Percentiles rank a stretch among this genome's conserved stretches.
Conservation (phyloP, 1,140 invertebrate genomes). For the Caenorhabditis brenneri region DNA sequence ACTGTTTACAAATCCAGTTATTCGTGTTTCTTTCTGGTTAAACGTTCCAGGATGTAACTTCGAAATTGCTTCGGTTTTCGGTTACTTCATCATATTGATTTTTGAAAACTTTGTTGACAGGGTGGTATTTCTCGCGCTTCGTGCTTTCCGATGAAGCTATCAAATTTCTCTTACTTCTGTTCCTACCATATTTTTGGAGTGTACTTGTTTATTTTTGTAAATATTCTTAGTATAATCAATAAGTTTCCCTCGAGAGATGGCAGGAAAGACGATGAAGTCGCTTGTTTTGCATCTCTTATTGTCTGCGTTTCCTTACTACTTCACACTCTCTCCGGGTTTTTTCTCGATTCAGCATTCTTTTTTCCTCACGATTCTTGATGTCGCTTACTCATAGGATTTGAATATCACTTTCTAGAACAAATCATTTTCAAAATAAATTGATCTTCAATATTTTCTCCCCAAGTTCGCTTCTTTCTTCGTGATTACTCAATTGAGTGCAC, state of each 20-base stretch:
- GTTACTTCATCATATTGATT: neutral
- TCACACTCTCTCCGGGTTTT: neutral
- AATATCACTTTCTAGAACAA: neutral
- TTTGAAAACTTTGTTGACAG: neutral
- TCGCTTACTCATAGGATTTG: neutral
- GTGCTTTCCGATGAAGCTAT: neutral
- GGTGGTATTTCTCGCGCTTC: neutral
- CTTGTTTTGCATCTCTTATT: constrained; percentile 35
- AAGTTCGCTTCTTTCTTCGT: too few relatives aligned
- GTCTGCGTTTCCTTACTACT: neutral
- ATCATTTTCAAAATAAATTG: neutral
- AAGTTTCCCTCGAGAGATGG: neutral
- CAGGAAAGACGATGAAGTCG: neutral
- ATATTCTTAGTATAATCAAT: neutral
- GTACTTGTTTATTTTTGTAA: neutral
- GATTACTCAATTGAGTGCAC: too few relatives aligned
- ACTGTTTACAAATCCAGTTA: neutral
- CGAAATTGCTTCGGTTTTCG: neutral
- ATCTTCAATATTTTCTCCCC: neutral
- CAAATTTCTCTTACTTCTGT: neutral
- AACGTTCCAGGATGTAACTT: too few relatives aligned
- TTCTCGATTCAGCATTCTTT: neutral
- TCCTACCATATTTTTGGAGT: neutral
- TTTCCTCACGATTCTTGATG: neutral
- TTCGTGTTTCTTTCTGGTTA: neutral